Evolutionary conservation across 2,797 vertebrate genomes (phyloP).

Genomic region (Mus caroli): DNA sequence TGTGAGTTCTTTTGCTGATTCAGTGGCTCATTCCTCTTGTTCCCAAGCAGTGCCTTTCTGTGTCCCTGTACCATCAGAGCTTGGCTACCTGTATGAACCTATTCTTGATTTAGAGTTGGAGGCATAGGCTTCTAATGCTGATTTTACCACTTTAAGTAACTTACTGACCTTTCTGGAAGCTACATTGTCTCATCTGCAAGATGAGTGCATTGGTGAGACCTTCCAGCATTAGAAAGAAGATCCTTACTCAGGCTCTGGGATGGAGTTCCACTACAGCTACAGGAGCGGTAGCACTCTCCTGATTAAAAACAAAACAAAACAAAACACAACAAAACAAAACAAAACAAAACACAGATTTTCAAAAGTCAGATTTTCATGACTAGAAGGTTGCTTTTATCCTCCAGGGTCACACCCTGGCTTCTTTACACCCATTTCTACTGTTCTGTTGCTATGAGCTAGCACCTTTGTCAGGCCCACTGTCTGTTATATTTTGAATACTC

Average conservation of each 20-base stretch:
- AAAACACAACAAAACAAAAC: too few relatives aligned
- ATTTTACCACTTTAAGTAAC: neutral
- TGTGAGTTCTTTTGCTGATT: neutral
- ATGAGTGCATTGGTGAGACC: neutral
- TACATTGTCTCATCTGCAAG: neutral
- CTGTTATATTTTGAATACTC: neutral
- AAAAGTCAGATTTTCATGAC: neutral
- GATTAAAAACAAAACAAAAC: neutral
- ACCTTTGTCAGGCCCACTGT: too few relatives aligned
- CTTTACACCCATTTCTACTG: neutral
- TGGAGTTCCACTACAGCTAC: neutral
- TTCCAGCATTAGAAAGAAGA: neutral
- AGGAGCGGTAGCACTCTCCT: neutral
- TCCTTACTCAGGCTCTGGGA: neutral
- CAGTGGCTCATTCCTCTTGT: neutral
- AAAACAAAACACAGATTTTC: neutral
- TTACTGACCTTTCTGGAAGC: neutral
- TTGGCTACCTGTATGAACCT: neutral
- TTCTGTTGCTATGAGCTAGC: neutral
- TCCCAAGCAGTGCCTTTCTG: neutral
- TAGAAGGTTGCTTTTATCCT: neutral
- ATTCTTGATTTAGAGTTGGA: neutral
- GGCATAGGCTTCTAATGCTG: neutral
- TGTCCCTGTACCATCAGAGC: neutral
- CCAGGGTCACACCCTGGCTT: neutral